Evolutionary conservation across 2,888 invertebrate species (phyloP), one percentile per base, ranked within the genome.

Genomic region (Sinotaia quadrata): DNA sequence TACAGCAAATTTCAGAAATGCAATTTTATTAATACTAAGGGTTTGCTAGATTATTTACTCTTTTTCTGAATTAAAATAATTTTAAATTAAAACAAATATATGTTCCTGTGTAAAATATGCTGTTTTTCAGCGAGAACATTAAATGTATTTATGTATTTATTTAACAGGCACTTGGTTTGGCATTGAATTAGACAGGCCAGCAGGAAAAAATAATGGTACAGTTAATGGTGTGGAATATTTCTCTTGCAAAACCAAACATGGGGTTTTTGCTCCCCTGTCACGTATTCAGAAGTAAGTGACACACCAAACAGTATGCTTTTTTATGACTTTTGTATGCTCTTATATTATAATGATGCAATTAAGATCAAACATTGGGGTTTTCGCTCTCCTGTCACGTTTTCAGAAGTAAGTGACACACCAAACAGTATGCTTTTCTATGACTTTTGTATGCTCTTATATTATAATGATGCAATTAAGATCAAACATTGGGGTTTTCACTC

Each of bases 111-210:
- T n/a, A n/a, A n/a, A n/a, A n/a, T n/a, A n/a, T n/a, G n/a, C n/a
- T n/a, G n/a, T n/a, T n/a, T n/a, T n/a, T n/a, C n/a, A n/a, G n/a
- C n/a, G n/a, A n/a, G n/a, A n/a, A n/a, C n/a, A n/a, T n/a, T n/a
- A n/a, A n/a, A n/a, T n/a, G n/a, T n/a, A n/a, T n/a, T n/a, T n/a
- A n/a, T n/a, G n/a, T 47, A 1, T 47, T 10, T 33, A n/a, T 47
- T 0, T 65, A 68, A 0, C 73, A 89, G 89, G 89, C 47, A 77
- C 77, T 15, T 89, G 89, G 89, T 89, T 87, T 81, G 88, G 89
- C 31, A 83, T 89, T 67, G 88, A 87, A 71, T 76, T 88, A 58
- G 87, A 87, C 70, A 74, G 80, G 71, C 79, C 87, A n/a, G 86
- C 79, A 24, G 88, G 88, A 2, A 87, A 86, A 72, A 88, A 88